These are phyloP conservation scores for Siniperca chuatsi DNA, from an alignment of 2,113 vertebrate genomes.

Conservation along the genomic window DNA sequence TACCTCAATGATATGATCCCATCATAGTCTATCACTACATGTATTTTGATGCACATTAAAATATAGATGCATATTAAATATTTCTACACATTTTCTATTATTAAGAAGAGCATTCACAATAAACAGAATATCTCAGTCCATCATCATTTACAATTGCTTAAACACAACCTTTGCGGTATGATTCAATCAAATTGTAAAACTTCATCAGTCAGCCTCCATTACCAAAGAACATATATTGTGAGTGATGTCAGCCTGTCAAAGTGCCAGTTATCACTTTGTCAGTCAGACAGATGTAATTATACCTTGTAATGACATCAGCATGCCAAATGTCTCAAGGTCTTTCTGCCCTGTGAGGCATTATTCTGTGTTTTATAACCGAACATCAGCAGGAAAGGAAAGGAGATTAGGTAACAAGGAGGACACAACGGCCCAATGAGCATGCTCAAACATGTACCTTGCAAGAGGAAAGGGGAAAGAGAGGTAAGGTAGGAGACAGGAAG, in stretches of 20 bases:
- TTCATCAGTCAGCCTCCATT: neutral
- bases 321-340: neutral
- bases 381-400: neutral
- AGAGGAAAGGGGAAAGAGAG: neutral
- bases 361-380: slow-evolving; percentile 27
- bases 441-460: neutral
- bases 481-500: neutral
- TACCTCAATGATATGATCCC: neutral
- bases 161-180: neutral
- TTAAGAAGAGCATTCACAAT: neutral
- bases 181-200: neutral
- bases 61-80: neutral
- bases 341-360: neutral
- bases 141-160: neutral
- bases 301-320: neutral
- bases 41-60: neutral
- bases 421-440: neutral
- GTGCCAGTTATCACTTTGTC: neutral
- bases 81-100: neutral
- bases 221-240: neutral
- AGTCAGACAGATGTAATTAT: slow-evolving; percentile 24
- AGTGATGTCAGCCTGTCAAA: neutral
- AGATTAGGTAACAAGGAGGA: slow-evolving; percentile 32
- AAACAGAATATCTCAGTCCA: too few relatives aligned
- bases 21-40: too few relatives aligned